Base-by-base conservation (phyloP, 2,888 invertebrate genomes). In the Drosophila kuntzei region DNA sequence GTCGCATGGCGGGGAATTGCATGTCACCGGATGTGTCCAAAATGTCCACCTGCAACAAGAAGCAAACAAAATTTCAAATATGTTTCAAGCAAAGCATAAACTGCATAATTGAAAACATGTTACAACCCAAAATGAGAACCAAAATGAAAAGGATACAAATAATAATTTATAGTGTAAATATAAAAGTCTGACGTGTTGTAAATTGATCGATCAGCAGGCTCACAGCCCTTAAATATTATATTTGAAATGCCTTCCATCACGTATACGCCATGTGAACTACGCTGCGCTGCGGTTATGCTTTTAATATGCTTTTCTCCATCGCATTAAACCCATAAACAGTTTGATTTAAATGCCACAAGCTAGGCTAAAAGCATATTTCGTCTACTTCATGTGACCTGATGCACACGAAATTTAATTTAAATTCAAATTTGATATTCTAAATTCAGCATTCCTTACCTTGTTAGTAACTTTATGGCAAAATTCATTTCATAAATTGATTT, bases 1-100 rank as follows among this genome's bases (percentile, higher is more conserved):
- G 94, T 72, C 97, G 93, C 97, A 98, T 98, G 62, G 97, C 97
- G 8, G 98, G 97, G 92, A 97, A 98, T 91, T 96, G 96, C 92
- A 96, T 95, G 91, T 97, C 97, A 20, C 97, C 97, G 77, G 95
- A 95, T 27, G 97, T 97, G 92, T 97, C 96, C 90, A 97, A 91
- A 76, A 97, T 95, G 90, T 96, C 96, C 80, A 96, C 94, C 93
- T 94, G 90, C 54, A 91, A 89, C 9, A 27, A 43, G 36, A 36
- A 32, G 36, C 34, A 47, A 61, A 12, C 32, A 54, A 50, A 5
- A 44, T 47, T 25, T 61, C 8, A 37, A 57, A 25, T 16, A 11
- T 36, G 53, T 41, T 29, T 46, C 44, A 46, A 76, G 50, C 47
- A 41, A 32, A 41, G 54, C 32, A 49, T n/a, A 12, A 20, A 36